phyloP scores from a whole-genome alignment of 23 tunicate species.

The Ciona savignyi region DNA sequence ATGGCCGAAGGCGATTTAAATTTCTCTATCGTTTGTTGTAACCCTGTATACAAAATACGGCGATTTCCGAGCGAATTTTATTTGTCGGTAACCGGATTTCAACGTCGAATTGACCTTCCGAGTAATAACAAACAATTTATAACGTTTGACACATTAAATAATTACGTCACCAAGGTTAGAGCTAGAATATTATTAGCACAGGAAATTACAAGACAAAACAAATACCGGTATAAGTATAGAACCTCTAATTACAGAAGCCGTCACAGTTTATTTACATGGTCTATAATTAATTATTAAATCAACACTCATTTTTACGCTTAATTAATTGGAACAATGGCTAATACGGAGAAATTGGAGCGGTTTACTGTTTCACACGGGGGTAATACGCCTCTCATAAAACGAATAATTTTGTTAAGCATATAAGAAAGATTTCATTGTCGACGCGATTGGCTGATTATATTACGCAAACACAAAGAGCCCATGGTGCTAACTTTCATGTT shows the following conservation, averaged over 20 bases:
- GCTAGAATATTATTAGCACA: background rate
- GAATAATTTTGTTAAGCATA: too few relatives aligned
- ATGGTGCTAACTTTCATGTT: too few relatives aligned
- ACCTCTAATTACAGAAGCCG: too few relatives aligned
- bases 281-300: too few relatives aligned
- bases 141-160: background rate
- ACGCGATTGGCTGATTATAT: too few relatives aligned
- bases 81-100: background rate
- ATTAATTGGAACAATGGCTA: background rate
- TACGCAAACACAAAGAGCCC: too few relatives aligned
- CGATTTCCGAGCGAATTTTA: background rate
- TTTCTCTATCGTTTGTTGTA: background rate
- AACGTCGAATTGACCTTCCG: background rate
- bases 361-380: background rate
- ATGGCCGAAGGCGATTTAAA: background rate
- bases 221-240: too few relatives aligned
- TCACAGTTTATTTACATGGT: too few relatives aligned
- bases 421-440: too few relatives aligned
- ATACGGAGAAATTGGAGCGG: background rate
- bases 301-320: too few relatives aligned
- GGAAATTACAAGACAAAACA: too few relatives aligned
- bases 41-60: background rate
- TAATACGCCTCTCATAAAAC: too few relatives aligned
- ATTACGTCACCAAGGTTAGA: background rate
- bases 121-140: background rate